A percentile compares a stretch with the other conserved stretches of the same genome.
Evolutionary conservation across 2,888 invertebrate species (phyloP).

Genomic region (Diplazon laetatorius): DNA sequence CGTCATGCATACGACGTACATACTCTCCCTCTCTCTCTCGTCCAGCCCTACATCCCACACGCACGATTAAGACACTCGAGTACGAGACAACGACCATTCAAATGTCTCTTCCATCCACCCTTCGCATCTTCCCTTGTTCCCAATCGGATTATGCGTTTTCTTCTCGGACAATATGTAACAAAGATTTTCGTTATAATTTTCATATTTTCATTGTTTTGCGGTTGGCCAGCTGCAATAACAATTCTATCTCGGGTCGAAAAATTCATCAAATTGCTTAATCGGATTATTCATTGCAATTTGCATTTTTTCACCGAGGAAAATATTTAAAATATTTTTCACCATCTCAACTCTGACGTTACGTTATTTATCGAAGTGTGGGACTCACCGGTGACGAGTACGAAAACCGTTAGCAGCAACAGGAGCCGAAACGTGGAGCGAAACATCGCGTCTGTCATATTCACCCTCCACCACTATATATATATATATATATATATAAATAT

Average conservation of each 20-base stretch:
- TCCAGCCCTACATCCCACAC: neutral
- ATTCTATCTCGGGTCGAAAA: too few species aligned
- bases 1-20: conserved; percentile 45
- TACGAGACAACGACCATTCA: neutral
- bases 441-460: conserved; percentile 46
- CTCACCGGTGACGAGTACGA: conserved; percentile 68
- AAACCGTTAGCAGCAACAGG: conserved; percentile 67
- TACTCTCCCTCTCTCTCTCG: conserved; percentile 40
- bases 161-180: too few species aligned
- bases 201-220: too few species aligned
- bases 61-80: conserved; percentile 13
- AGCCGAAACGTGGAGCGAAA: conserved; percentile 59
- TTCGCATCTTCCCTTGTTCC: too few species aligned
- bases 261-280: too few species aligned
- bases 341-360: neutral
- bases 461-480: conserved; percentile 12
- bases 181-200: too few species aligned
- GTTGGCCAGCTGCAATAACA: too few species aligned
- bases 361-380: conserved; percentile 1
- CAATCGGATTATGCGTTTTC: too few species aligned
- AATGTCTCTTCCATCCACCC: neutral
- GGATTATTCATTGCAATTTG: too few species aligned
- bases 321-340: too few species aligned
- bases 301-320: too few species aligned
- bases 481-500: too few species aligned